A percentile compares a stretch with the other conserved stretches of the same genome.
Conservation (phyloP, 2,113 vertebrate genomes). For the Platysteira castanea region DNA sequence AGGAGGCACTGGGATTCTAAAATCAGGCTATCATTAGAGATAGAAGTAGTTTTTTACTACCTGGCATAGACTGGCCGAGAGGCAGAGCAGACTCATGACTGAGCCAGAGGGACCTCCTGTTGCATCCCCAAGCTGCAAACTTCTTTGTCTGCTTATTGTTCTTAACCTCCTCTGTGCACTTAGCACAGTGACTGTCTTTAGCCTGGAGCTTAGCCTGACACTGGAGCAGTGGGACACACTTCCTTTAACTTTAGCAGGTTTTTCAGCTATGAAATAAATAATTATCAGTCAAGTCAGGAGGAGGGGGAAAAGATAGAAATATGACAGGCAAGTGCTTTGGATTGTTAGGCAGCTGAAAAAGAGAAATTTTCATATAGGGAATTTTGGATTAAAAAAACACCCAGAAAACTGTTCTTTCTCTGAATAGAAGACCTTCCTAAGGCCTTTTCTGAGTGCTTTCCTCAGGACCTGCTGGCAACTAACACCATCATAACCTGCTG, state of each 20-base stretch:
- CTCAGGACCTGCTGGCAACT: neutral
- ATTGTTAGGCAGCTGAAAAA: neutral
- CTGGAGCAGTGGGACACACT: neutral
- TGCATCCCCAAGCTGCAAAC: constrained; percentile 8
- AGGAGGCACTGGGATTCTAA: neutral
- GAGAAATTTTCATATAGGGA: neutral
- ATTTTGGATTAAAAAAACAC: neutral
- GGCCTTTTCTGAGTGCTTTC: neutral
- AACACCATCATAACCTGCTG: neutral
- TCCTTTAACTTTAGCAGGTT: constrained; percentile 39
- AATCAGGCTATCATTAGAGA: neutral
- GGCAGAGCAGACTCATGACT: neutral
- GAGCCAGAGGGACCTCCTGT: neutral
- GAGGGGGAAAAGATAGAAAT: neutral
- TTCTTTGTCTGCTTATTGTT: constrained; percentile 16
- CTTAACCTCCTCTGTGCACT: constrained; percentile 44
- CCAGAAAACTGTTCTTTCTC: neutral
- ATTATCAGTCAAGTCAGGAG: neutral
- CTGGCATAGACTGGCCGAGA: neutral
- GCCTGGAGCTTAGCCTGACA: constrained; percentile 62
- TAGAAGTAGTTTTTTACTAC: neutral
- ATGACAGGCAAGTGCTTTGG: neutral
- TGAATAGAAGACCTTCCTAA: neutral
- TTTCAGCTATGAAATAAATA: constrained; percentile 45
- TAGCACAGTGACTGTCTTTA: constrained; percentile 41